A percentile compares a stretch with the other conserved stretches of the same genome.
These are phyloP conservation scores for Synanceia verrucosa DNA, from an alignment of 2,797 vertebrate species.

Conservation along the genomic window DNA sequence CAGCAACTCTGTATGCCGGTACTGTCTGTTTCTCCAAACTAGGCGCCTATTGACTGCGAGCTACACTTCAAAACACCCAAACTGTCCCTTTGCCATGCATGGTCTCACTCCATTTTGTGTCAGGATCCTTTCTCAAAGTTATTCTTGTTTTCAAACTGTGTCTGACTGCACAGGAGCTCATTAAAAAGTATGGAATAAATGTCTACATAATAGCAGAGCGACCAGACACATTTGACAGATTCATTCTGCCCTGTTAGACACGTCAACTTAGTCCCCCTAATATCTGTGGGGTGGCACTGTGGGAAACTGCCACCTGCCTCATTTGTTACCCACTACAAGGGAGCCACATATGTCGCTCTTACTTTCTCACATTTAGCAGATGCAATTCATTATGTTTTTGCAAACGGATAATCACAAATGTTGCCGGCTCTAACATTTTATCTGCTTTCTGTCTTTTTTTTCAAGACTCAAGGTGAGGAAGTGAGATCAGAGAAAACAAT, in stretches of 20 bases:
- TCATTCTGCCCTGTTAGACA: constrained; percentile 49
- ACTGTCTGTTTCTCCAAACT: too few species aligned
- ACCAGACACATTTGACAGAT: constrained; percentile 44
- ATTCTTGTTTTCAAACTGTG: constrained; percentile 22
- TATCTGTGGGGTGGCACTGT: constrained; percentile 24
- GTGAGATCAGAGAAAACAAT: constrained; percentile 8
- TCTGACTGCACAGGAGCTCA: constrained; percentile 31
- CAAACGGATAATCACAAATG: neutral
- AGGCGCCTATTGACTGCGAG: neutral
- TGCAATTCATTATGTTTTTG: neutral
- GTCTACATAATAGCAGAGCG: constrained; percentile 12
- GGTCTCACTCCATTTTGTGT: constrained; percentile 4
- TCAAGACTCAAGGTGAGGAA: constrained; percentile 44
- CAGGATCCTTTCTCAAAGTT: constrained; percentile 13
- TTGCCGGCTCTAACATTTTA: constrained; percentile 33
- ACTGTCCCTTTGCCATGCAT: neutral
- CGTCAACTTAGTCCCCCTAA: constrained; percentile 39
- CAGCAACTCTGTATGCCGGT: too few species aligned
- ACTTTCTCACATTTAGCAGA: neutral
- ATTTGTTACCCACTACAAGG: constrained; percentile 8
- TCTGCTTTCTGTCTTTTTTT: constrained; percentile 71
- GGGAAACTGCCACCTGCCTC: constrained; percentile 27
- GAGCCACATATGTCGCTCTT: constrained; percentile 6
- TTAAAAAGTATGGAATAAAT: constrained; percentile 49
- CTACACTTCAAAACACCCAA: neutral